Base-by-base conservation (phyloP, 2,888 invertebrate species). In the Sphaerophoria rueppellii region DNA sequence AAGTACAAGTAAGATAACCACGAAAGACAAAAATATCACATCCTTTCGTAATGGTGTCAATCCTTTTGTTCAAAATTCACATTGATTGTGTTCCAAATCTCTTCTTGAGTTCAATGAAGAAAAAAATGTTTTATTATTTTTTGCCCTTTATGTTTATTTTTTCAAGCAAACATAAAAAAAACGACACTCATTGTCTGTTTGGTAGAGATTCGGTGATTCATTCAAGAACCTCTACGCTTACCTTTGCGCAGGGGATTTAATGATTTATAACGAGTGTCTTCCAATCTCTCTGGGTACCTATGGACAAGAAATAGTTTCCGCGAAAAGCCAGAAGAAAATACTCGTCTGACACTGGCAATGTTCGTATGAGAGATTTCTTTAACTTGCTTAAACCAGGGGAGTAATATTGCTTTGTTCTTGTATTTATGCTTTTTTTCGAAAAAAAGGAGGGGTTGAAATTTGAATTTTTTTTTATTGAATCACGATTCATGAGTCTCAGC, bases 81-180 rank as follows among this genome's bases (percentile, higher is more conserved):
- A 12, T 16, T 58, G 58, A 32, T 43, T 71, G n/a, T 71, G 32
- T 65, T 71, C 43, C 32, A 50, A 72, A 61, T 69, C 54, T n/a
- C 40, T 60, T 43, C 63, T 58, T 40, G 48, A 58, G 60, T 67
- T 75, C 35, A 61, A 75, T 72, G 72, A 61, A 58, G 61, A 52
- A 80, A 52, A 80, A 67, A 48, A 48, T 71, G 67, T 83, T 73
- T 73, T 80, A 58, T 69, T 82, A 60, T 65, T 82, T 76, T 67
- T 75, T 63, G 5, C 67, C 86, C 71, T 86, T 86, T 86, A 82
- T 86, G 65, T 78, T 86, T 86, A 86, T 82, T 86, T 82, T 67
- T 57, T 71, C 74, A 69, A 82, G 86, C 85, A 86, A 76, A 77
- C 63, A 74, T 55, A 86, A 73, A 85, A 77, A 74, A 72, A 54